Evolutionary conservation across 2,797 vertebrate species (phyloP), one percentile per base, ranked within the genome.

Genomic region (Paedocypris micromegethes): DNA sequence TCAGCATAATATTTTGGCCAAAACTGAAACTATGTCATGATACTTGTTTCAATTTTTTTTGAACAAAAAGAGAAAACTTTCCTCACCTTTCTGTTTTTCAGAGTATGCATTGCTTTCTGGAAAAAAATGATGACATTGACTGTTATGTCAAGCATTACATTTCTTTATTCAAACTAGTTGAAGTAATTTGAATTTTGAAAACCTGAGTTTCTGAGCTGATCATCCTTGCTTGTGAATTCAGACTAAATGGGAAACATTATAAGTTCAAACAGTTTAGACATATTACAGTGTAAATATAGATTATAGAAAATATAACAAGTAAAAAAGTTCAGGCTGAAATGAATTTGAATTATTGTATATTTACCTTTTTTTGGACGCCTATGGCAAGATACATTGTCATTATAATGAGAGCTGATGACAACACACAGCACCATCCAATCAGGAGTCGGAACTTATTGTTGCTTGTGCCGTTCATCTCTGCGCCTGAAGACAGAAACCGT

Each of bases 401-500:
- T 23, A 75, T 61, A 56, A 86, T 68, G 54, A 87, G 3, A 9
- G 80, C 77, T 58, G 86, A 55, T 1, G 83, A 86, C 69, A 90
- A 83, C 53, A 88, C 49, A 58, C 73, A 72, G 8, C 86, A 88
- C 86, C 87, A 89, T 65, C 81, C 72, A 59, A 86, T 73, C 68
- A 89, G 77, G 68, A 87, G 40, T 72, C 75, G 72, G 72, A 84
- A 72, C 73, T 74, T 84, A 53, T 71, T 70, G 3, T 61, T 72
- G 63, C 23, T 66, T 0, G 70, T 45, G n/a, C 60, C 61, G 50
- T 40, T 8, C 67, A 81, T 79, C 79, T 83, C 84, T 0, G 83
- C 86, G 51, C 39, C 66, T 76, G n/a, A 23, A 23, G 23, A 23
- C 59, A 74, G 9, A 5, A 9, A 60, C 40, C 4, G 54, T 55